phyloP scores from a whole-genome alignment of 2,113 vertebrate species.

The Zosterops lateralis region DNA sequence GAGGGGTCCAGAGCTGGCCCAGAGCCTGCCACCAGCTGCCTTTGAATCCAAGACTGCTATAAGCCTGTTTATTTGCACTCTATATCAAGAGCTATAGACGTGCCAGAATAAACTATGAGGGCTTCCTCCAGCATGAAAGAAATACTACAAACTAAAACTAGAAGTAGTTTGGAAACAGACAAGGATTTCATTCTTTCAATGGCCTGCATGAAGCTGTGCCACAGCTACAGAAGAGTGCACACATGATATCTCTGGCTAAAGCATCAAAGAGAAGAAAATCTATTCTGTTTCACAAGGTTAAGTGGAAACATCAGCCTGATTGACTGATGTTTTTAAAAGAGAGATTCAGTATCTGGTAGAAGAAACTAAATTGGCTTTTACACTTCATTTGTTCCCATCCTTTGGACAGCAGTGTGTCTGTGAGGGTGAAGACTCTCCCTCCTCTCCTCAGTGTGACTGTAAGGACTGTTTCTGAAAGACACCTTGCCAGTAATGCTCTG shows the following conservation, averaged over 20 bases:
- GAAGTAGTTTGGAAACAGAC: neutral
- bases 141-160: neutral
- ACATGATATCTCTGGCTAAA: neutral
- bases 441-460: neutral
- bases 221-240: neutral
- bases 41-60: neutral
- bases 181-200: neutral
- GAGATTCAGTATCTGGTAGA: constrained; percentile 27
- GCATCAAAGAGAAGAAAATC: constrained; percentile 13
- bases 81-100: neutral
- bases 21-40: neutral
- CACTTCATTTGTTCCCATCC: constrained; percentile 59
- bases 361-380: constrained; percentile 53
- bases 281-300: constrained; percentile 46
- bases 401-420: constrained; percentile 44
- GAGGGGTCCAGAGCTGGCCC: neutral
- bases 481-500: neutral
- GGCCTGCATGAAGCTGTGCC: neutral
- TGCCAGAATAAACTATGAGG: neutral
- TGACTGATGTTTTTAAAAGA: constrained; percentile 55
- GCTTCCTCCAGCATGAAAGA: neutral
- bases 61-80: neutral
- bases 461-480: neutral
- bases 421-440: constrained; percentile 41
- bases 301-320: constrained; percentile 57